Evolutionary conservation across 2,888 invertebrate species (phyloP).

Genomic region (Plagiodera versicolora): DNA sequence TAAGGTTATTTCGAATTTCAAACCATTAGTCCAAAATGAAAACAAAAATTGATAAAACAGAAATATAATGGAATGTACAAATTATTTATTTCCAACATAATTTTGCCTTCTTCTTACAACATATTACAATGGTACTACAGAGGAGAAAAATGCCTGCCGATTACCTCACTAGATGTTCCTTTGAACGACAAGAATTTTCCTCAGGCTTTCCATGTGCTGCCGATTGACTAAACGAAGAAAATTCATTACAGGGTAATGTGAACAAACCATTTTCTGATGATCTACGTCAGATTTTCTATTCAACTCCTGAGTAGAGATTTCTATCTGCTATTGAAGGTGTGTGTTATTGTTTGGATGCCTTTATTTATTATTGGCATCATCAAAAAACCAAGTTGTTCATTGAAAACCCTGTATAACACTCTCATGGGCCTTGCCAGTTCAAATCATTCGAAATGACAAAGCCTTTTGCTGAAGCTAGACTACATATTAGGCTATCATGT

Average conservation of each 20-base stretch:
- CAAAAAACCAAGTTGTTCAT: constrained; percentile 2
- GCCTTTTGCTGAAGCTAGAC: constrained; percentile 30
- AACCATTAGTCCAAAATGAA: constrained; percentile 52
- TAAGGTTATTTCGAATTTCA: neutral
- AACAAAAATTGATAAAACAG: constrained; percentile 52
- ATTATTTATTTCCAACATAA: constrained; percentile 65
- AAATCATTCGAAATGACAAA: constrained; percentile 14
- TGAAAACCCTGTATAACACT: constrained; percentile 34
- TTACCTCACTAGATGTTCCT: constrained; percentile 2
- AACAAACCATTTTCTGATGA: constrained; percentile 9
- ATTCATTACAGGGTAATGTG: constrained; percentile 23
- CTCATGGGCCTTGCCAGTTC: constrained; percentile 37
- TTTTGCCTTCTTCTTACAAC: constrained; percentile 62
- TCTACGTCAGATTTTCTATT: neutral
- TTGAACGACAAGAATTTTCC: constrained; percentile 15
- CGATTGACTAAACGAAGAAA: constrained; percentile 31
- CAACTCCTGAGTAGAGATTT: no score
- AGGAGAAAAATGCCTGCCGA: constrained; percentile 28
- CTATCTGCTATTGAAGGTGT: no score
- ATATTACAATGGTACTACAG: constrained; percentile 45
- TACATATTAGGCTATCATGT: constrained; percentile 40
- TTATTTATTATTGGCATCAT: neutral
- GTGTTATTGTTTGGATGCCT: no score
- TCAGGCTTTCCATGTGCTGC: constrained; percentile 31
- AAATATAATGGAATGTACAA: constrained; percentile 81